phyloP scores from a whole-genome alignment of 2,888 invertebrate genomes.

The Drosophila falleni region DNA sequence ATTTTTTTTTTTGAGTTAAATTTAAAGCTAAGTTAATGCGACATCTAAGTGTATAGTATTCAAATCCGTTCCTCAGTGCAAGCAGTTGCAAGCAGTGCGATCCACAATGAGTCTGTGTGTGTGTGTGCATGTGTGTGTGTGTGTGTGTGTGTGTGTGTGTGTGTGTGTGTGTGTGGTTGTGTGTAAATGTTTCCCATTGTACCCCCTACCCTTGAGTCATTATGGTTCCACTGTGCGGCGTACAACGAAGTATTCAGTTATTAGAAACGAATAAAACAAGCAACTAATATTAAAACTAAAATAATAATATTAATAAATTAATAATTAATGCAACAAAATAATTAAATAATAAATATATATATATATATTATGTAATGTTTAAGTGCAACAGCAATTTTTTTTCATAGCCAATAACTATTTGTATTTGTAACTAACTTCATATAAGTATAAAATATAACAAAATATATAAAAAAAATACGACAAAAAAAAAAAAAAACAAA shows the following conservation, averaged over 20 bases:
- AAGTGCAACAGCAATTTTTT: slow-evolving; percentile 63
- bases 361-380: slow-evolving; percentile 68
- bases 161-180: slow-evolving; percentile 10
- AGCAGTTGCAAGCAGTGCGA: slow-evolving; percentile 46
- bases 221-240: slow-evolving; percentile 41
- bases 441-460: slow-evolving; percentile 20
- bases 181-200: slow-evolving; percentile 2
- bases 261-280: slow-evolving; percentile 36
- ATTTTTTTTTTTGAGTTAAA: slow-evolving; percentile 29
- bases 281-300: slow-evolving; percentile 18
- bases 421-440: slow-evolving; percentile 58
- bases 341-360: slow-evolving; percentile 42
- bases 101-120: neutral
- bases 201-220: neutral
- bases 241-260: slow-evolving; percentile 74
- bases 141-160: slow-evolving; percentile 7
- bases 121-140: slow-evolving; percentile 7
- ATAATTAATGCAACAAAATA: slow-evolving; percentile 5
- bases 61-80: slow-evolving; percentile 76
- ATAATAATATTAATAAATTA: slow-evolving; percentile 23
- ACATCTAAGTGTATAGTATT: slow-evolving; percentile 75
- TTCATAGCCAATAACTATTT: slow-evolving; percentile 71
- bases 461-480: neutral
- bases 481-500: slow-evolving; percentile 12
- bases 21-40: slow-evolving; percentile 47